A percentile compares a stretch with the other conserved stretches of the same genome.
These are phyloP conservation scores for Diprion similis DNA, from an alignment of 1,140 invertebrate genomes.

Conservation along the genomic window DNA sequence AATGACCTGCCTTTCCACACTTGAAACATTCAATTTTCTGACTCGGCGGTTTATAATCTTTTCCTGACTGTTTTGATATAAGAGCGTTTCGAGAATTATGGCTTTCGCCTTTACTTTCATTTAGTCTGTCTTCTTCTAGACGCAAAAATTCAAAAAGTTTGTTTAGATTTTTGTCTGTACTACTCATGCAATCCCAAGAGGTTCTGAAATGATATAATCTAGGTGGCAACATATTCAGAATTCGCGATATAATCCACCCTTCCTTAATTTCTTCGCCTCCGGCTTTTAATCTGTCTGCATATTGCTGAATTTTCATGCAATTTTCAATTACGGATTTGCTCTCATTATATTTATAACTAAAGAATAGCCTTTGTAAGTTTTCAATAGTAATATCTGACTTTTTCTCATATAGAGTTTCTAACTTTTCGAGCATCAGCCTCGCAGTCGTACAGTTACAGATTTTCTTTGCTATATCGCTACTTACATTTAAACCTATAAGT, in stretches of 20 bases:
- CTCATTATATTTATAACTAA: constrained; percentile 31
- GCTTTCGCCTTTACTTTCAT: constrained; percentile 9
- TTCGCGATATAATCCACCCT: constrained; percentile 31
- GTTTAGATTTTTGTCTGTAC: constrained; percentile 19
- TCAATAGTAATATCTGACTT: constrained; percentile 30
- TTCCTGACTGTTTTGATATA: background rate
- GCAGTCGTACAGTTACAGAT: constrained; percentile 31
- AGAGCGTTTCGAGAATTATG: constrained; percentile 5
- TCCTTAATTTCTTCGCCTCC: constrained; percentile 30
- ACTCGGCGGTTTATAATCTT: background rate
- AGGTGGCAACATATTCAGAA: constrained; percentile 29
- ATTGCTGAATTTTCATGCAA: constrained; percentile 27
- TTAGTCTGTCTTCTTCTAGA: constrained; percentile 30
- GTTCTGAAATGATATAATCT: constrained; percentile 33
- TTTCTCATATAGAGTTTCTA: constrained; percentile 30
- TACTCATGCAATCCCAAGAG: constrained; percentile 30
- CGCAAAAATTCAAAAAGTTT: constrained; percentile 29
- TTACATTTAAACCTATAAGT: constrained; percentile 38
- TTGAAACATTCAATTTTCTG: constrained; percentile 29
- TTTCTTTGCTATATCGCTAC: constrained; percentile 30
- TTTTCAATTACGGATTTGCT: constrained; percentile 32
- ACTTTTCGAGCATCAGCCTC: constrained; percentile 27
- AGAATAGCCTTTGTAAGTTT: constrained; percentile 31
- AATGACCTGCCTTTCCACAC: constrained; percentile 29
- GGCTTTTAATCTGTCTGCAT: constrained; percentile 24